Base-by-base conservation (phyloP, 1,140 invertebrate species). In the Bactericera cockerelli region DNA sequence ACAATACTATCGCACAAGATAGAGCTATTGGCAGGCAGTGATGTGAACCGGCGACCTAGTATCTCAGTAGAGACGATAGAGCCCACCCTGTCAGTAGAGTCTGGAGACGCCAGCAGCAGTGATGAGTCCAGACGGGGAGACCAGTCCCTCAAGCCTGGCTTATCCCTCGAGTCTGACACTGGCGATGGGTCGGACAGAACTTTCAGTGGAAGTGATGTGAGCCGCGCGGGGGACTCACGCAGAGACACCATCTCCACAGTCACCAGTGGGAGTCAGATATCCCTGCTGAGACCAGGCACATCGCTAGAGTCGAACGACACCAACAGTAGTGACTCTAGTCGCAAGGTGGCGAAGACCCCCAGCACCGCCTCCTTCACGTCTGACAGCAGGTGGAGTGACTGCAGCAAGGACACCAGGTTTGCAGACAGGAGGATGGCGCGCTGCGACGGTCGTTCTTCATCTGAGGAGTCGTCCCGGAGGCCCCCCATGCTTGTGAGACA, bases 331-430 rank as follows among this genome's bases (percentile, higher is more conserved):
- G 73, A 75, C 62, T 66, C 69, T 69, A 58, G 69, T 65, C 21
- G 70, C 65, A 55, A 68, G 64, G 26, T 75, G 56, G 78, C 76
- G 2, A 67, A 66, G 59, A 68, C 67, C 14, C 64, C 67, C 13
- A 83, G 81, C 64, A 78, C 81, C 4, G 77, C 79, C 1, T 83
- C 80, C 0, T 66, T 84, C 3, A 73, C 75, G 0, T 83, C 81
- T 2, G 77, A 75, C 63, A 77, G 75, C 60, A 77, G 78, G 58
- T 77, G 74, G 67, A 79, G 76, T 14, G 67, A 70, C 38, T 70
- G 68, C 55, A 70, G 68, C 56, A 67, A 67, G 57, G 68, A 69
- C 49, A 63, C 64, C 68, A 56, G 66, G 19, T 68, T 66, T 54
- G 69, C 69, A 0, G 69, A 70, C 49, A 36, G 69, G 36, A 26